Evolutionary conservation across 2,888 invertebrate genomes (phyloP).

Genomic region (Halictus quadricinctus): DNA sequence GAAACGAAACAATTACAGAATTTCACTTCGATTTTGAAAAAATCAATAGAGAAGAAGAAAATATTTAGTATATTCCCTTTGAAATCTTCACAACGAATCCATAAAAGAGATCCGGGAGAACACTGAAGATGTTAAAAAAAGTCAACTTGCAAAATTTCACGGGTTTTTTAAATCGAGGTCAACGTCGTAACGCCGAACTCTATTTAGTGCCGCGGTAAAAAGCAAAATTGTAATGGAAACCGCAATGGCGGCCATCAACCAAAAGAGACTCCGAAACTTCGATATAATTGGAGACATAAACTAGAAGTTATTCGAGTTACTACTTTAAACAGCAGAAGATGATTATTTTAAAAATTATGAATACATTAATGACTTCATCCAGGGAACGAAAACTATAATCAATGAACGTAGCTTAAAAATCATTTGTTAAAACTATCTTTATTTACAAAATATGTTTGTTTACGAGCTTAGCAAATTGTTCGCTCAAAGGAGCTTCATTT

Average conservation of each 20-base stretch:
- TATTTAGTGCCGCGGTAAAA: neutral
- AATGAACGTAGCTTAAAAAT: neutral
- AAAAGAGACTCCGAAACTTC: neutral
- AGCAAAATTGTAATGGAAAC: neutral
- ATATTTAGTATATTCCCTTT: too few species aligned
- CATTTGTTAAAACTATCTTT: conserved; percentile 20
- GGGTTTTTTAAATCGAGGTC: neutral
- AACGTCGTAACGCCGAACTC: neutral
- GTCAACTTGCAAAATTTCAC: neutral
- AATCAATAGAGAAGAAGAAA: too few species aligned
- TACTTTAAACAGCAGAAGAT: neutral
- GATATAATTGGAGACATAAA: neutral
- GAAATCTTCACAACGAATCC: too few species aligned
- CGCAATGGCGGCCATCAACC: neutral
- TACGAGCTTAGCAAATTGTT: neutral
- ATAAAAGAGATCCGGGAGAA: too few species aligned
- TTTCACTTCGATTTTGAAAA: too few species aligned
- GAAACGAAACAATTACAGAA: too few species aligned
- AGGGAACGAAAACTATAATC: neutral
- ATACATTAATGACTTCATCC: neutral
- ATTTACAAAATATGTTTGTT: conserved; percentile 22
- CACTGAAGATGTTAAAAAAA: neutral
- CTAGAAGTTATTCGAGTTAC: too few species aligned
- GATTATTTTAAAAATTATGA: neutral
- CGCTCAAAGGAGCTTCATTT: neutral